Evolutionary conservation across 2,888 invertebrate genomes (phyloP).

Genomic region (Anoplius nigerrimus): DNA sequence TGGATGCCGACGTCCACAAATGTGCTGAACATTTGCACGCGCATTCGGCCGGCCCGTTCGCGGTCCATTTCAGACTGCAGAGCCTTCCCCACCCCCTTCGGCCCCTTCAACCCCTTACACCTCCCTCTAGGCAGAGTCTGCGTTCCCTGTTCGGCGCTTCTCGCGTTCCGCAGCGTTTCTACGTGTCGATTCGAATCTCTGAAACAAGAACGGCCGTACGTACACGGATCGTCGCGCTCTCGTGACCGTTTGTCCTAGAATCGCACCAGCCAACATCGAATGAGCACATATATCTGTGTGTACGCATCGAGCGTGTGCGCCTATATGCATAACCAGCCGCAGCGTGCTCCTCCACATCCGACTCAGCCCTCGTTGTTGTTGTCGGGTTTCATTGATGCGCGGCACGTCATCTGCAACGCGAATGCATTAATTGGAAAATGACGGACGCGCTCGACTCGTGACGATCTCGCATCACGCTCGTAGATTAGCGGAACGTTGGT

Average conservation of each 20-base stretch:
- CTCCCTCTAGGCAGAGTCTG: too few relatives aligned
- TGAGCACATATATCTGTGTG: too few relatives aligned
- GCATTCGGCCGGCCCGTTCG: constrained; percentile 19
- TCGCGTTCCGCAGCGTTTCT: not conserved
- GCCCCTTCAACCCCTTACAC: constrained; percentile 3
- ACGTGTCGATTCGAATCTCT: constrained; percentile 42
- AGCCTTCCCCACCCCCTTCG: not conserved
- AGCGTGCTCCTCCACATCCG: too few relatives aligned
- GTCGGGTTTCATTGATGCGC: constrained; percentile 27
- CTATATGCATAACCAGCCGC: too few relatives aligned
- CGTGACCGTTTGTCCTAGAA: constrained; percentile 51
- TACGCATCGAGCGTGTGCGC: too few relatives aligned
- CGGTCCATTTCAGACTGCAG: constrained; percentile 14
- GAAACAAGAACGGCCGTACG: constrained; percentile 40
- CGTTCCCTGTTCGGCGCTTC: not conserved
- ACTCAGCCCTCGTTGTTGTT: constrained; percentile 30
- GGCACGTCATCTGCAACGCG: constrained; percentile 7
- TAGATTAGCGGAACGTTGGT: too few relatives aligned
- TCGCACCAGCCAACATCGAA: constrained; percentile 14
- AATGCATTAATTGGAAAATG: constrained; percentile 24
- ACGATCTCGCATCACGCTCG: too few relatives aligned
- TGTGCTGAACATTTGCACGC: constrained; percentile 12
- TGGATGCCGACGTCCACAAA: too few relatives aligned
- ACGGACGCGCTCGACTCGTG: constrained; percentile 10
- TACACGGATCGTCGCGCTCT: constrained; percentile 33